Conservation (phyloP, 1,140 invertebrate species). For the Carposina sasakii region DNA sequence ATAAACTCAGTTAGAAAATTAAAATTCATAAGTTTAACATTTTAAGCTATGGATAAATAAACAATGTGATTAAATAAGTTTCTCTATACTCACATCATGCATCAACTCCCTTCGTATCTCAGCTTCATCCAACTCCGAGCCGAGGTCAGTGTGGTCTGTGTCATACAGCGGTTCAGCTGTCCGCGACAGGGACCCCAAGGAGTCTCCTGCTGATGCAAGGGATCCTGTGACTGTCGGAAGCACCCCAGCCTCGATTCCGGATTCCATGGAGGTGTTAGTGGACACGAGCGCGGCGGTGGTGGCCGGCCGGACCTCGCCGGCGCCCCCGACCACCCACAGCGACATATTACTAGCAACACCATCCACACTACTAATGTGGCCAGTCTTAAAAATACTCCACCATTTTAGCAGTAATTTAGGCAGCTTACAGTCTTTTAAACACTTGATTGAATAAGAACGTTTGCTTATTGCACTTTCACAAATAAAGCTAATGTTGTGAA, state of each 20-base stretch:
- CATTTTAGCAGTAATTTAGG: not conserved
- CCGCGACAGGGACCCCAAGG: conserved; percentile 75
- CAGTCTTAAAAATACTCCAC: conserved; percentile 13
- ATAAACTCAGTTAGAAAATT: too few species aligned
- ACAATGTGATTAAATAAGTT: not conserved
- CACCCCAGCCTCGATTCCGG: conserved; percentile 73
- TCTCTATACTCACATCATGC: conserved; percentile 75
- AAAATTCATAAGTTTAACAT: too few species aligned
- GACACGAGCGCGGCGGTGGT: conserved; percentile 57
- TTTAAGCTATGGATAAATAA: too few species aligned
- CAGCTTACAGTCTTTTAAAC: not conserved
- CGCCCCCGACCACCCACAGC: conserved; percentile 60
- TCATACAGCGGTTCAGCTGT: conserved; percentile 79
- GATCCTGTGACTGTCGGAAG: conserved; percentile 80
- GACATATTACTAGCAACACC: conserved; percentile 58
- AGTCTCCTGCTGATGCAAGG: conserved; percentile 73
- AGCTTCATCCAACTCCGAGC: conserved; percentile 83
- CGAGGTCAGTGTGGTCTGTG: conserved; percentile 84
- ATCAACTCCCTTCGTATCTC: conserved; percentile 82
- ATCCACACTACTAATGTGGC: conserved; percentile 39
- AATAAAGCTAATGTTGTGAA: too few species aligned
- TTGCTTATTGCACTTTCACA: too few species aligned
- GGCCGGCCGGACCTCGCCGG: conserved; percentile 41
- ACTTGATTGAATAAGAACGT: too few species aligned
- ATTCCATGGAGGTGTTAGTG: conserved; percentile 70